Evolutionary conservation across 2,888 invertebrate species (phyloP).

Genomic region (Dascillus cervinus): DNA sequence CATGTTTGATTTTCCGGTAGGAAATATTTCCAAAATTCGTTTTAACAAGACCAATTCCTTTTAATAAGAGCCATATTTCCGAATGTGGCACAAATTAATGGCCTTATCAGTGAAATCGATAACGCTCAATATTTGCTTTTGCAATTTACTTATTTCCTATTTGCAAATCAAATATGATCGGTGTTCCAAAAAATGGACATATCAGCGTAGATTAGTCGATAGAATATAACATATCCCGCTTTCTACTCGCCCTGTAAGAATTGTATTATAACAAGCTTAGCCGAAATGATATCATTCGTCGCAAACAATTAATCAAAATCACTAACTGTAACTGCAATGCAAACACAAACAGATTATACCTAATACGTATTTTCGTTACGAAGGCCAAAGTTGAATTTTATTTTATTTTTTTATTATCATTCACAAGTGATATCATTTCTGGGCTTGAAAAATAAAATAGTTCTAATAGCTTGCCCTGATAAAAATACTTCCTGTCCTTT

Average conservation of each 20-base stretch:
- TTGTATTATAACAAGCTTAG: too few species aligned
- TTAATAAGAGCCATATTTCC: neutral
- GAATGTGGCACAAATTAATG: neutral
- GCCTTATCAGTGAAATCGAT: too few species aligned
- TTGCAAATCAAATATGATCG: conserved; percentile 21
- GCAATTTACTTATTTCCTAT: conserved; percentile 17
- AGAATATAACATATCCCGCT: conserved; percentile 28
- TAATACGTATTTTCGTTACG: too few species aligned
- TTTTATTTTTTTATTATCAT: too few species aligned
- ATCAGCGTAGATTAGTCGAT: conserved; percentile 23
- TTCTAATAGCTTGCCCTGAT: too few species aligned
- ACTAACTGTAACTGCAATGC: too few species aligned
- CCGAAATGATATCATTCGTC: too few species aligned
- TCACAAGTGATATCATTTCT: too few species aligned
- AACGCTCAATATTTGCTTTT: neutral
- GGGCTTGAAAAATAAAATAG: too few species aligned
- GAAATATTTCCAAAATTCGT: neutral
- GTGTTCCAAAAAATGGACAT: conserved; percentile 28
- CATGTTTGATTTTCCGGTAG: conserved; percentile 10
- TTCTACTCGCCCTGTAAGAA: conserved; percentile 21
- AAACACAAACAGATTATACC: too few species aligned
- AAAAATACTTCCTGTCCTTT: conserved; percentile 33
- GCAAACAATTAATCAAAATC: too few species aligned
- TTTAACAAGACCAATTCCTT: neutral
- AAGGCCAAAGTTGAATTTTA: too few species aligned